Evolutionary conservation across 2,888 invertebrate species (phyloP).

Genomic region (Nudaria mundana): DNA sequence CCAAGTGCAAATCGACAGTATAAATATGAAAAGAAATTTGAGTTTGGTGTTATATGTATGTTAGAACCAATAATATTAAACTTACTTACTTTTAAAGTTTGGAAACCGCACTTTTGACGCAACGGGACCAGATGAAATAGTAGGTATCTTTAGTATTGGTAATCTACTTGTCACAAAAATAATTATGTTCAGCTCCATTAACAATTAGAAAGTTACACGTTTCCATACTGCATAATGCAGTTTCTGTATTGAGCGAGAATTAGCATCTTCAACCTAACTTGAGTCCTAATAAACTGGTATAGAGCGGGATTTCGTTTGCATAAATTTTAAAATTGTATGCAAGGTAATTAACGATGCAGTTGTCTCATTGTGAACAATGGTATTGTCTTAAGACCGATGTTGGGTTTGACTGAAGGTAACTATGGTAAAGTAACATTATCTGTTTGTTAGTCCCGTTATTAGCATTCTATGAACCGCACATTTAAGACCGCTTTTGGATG

Average conservation of each 20-base stretch:
- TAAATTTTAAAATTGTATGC: constrained; percentile 20
- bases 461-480: background rate
- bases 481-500: too few species aligned
- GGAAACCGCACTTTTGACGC: too few species aligned
- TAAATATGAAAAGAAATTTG: too few species aligned
- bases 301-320: constrained; percentile 24
- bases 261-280: constrained; percentile 16
- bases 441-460: background rate
- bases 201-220: constrained; percentile 52
- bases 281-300: constrained; percentile 12
- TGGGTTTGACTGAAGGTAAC: constrained; percentile 17
- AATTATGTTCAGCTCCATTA: constrained; percentile 33
- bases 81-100: too few species aligned
- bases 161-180: constrained; percentile 34
- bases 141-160: too few species aligned
- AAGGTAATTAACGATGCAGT: constrained; percentile 29
- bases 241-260: constrained; percentile 38
- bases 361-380: constrained; percentile 40
- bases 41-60: too few species aligned
- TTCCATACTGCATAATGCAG: constrained; percentile 48
- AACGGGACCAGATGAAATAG: too few species aligned
- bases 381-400: constrained; percentile 34
- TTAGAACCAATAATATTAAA: too few species aligned
- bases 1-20: too few species aligned
- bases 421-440: constrained; percentile 9